Evolutionary conservation across 2,113 vertebrate genomes (phyloP), one percentile per base, ranked within the genome.

Genomic region (Tricholaema leucomelas): DNA sequence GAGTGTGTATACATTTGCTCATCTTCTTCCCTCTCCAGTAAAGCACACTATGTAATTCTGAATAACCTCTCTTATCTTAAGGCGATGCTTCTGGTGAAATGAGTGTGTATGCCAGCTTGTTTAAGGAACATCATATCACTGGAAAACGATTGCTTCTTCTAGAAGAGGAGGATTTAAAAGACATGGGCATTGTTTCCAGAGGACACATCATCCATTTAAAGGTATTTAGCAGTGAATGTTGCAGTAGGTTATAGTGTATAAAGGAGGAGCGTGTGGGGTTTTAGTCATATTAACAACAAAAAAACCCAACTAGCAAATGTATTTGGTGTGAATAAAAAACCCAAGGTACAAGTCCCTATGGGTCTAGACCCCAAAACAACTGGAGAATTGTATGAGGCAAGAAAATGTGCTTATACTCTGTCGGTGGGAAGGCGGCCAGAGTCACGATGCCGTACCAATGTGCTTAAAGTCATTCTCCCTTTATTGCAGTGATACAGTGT

Each of bases 181-280:
- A 99, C 92, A 98, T 99, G 98, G 99, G 99, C 55, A 98, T 99
- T 88, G 97, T 97, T 95, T 99, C 99, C 91, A 99, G 98, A 97
- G 99, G 99, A 48, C 99, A 99, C 80, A 98, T 98, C 93, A 99
- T 99, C 94, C 99, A 99, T 96, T 98, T 99, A 27, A 99, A 99
- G 99, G 99, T 98, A 98, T 81, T 70, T 54, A 31, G n/a, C 16
- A 71, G 31, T 93, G 61, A 59, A 63, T 30, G 19, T 54, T 65
- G 36, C 65, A 44, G 3, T 81, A 58, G 35, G 15, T 71, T 74
- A 10, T 25, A 64, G 10, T 58, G 14, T 65, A 42, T 74, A 75
- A 60, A 7, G 69, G 9, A 46, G 3, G 46, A 54, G 8, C 79
- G 30, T 55, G 2, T 33, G 25, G 23, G 30, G 9, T 74, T 91